Evolutionary conservation across 2,888 invertebrate species (phyloP), one percentile per base, ranked within the genome.

Genomic region (Toxonevra muliebris): DNA sequence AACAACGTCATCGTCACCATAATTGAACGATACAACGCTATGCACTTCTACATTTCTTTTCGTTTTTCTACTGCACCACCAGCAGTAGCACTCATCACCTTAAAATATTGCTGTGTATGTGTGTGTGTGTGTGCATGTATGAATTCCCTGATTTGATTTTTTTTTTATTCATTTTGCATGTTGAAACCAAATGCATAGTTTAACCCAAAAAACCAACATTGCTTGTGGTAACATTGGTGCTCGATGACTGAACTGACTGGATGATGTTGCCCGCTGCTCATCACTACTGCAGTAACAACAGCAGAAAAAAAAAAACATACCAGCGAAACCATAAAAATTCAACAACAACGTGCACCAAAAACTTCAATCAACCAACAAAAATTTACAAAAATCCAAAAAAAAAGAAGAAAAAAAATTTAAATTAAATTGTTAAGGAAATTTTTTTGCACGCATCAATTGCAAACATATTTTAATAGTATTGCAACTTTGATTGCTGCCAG

Each of bases 101-200:
- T n/a, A 1, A 9, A 13, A 10, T 12, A 4, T 40, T 0, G 11
- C 20, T 30, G 15, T 3, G 19, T 53, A 12, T 59, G 15, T 20
- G 12, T 17, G 15, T 20, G 48, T 20, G 2, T 60, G 15, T 40
- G 13, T 30, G n/a, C 17, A n/a, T 1, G 19, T 13, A 10, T 20
- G 40, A 5, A 10, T 41, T 48, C 20, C 20, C 15, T 30, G 20
- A 30, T 15, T 8, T 40, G 40, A 13, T 43, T 30, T n/a, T 11
- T 9, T 54, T 42, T 17, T 54, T 43, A 42, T 54, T 53, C 54
- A 62, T 62, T 54, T 61, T 19, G 53, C 45, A 43, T 20, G 30
- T 11, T 62, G 20, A 20, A 62, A 42, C 43, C 30, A 42, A 62
- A 43, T 54, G 43, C 30, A 43, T 2, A 11, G 7, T 15, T 30